phyloP scores from a whole-genome alignment of 1,140 invertebrate species.

The Lordiphosa stackelbergi region DNA sequence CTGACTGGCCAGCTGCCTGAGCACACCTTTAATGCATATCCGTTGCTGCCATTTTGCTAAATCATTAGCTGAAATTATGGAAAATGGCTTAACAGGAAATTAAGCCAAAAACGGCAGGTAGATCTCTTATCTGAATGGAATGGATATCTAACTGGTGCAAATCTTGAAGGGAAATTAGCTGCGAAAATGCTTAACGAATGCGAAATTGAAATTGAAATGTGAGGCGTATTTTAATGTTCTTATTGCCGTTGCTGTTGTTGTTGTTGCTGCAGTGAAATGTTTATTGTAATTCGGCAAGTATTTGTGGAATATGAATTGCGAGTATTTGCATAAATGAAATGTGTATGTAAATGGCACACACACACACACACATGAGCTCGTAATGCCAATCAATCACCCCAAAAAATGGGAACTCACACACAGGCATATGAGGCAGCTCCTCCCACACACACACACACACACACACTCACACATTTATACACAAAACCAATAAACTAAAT shows the following conservation, averaged over 20 bases:
- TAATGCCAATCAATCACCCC: conserved; percentile 74
- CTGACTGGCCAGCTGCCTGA: conserved; percentile 12
- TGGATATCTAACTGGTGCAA: conserved; percentile 59
- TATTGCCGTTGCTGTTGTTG: conserved; percentile 8
- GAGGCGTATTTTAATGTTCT: conserved; percentile 18
- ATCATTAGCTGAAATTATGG: conserved; percentile 49
- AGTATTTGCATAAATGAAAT: conserved; percentile 75
- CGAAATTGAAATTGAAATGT: conserved; percentile 51
- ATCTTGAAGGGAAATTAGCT: conserved; percentile 73
- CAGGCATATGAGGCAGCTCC: conserved; percentile 36
- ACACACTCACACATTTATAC: conserved; percentile 24
- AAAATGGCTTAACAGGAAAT: conserved; percentile 74
- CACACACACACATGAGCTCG: conserved; percentile 28
- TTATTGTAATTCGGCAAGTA: conserved; percentile 73
- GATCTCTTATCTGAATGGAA: conserved; percentile 22
- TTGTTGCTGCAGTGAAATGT: conserved; percentile 5
- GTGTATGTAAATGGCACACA: conserved; percentile 67
- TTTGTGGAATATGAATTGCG: conserved; percentile 74
- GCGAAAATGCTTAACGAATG: conserved; percentile 66
- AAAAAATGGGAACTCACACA: conserved; percentile 43
- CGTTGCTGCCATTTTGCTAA: conserved; percentile 56
- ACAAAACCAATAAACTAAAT: conserved; percentile 75
- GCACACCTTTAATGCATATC: conserved; percentile 61
- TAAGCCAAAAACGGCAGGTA: conserved; percentile 56
- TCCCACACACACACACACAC: conserved; percentile 31